Evolutionary conservation across 1,140 invertebrate species (phyloP).

Genomic region (Anoplophora glabripennis): DNA sequence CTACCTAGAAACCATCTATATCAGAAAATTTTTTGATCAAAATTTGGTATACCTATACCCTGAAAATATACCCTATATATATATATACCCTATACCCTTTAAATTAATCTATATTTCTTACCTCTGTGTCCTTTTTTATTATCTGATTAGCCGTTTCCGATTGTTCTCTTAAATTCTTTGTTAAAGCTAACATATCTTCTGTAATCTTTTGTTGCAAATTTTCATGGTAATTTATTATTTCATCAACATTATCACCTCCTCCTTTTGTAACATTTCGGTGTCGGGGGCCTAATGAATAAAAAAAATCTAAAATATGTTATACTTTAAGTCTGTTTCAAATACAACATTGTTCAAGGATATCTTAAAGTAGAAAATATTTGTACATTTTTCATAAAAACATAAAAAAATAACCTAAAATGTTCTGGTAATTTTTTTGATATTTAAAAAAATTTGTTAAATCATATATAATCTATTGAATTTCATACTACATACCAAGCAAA

Average conservation of each 20-base stretch:
- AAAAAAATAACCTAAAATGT: too few species aligned
- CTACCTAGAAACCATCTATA: too few species aligned
- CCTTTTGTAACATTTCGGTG: conserved; percentile 33
- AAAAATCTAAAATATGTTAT: conserved; percentile 7
- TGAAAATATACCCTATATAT: too few species aligned
- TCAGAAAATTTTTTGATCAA: too few species aligned
- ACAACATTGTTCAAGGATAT: not conserved
- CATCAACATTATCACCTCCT: conserved; percentile 68
- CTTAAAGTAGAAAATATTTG: too few species aligned
- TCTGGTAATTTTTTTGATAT: too few species aligned
- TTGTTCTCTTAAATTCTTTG: conserved; percentile 85
- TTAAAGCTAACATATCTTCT: conserved; percentile 87
- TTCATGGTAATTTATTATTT: conserved; percentile 79
- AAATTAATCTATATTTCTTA: conserved; percentile 43
- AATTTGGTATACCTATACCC: too few species aligned
- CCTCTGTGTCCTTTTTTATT: conserved; percentile 82
- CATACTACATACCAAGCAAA: conserved; percentile 29
- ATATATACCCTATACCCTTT: not conserved
- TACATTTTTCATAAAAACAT: too few species aligned
- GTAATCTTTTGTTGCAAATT: conserved; percentile 88
- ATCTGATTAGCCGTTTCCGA: conserved; percentile 79
- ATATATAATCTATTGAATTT: too few species aligned
- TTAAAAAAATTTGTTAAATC: too few species aligned
- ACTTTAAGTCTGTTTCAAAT: conserved; percentile 3
- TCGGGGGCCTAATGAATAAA: conserved; percentile 24